These are phyloP conservation scores for Lanistes nyassanus DNA, from an alignment of 1,140 invertebrate genomes.

Conservation along the genomic window DNA sequence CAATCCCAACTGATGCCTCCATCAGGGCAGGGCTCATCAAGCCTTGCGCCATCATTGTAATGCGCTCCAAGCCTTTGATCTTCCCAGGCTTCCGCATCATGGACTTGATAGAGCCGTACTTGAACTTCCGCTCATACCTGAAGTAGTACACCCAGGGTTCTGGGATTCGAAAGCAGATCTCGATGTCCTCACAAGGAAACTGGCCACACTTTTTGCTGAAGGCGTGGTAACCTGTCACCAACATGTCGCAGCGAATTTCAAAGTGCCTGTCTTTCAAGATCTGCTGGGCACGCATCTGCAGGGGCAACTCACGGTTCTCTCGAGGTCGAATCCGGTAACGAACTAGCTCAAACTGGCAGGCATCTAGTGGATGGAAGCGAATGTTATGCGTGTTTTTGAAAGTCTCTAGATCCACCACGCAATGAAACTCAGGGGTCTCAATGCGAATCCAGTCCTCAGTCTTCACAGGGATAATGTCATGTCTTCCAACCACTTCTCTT, in stretches of 20 bases:
- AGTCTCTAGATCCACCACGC: constrained; percentile 90
- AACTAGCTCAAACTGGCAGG: constrained; percentile 89
- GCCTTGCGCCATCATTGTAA: constrained; percentile 78
- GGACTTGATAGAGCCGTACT: constrained; percentile 98
- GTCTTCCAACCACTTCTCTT: constrained; percentile 97
- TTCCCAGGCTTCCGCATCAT: constrained; percentile 83
- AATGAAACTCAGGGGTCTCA: constrained; percentile 94
- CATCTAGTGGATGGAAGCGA: constrained; percentile 98
- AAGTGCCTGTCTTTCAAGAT: constrained; percentile 72
- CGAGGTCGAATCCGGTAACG: constrained; percentile 95
- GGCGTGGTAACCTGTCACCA: constrained; percentile 96
- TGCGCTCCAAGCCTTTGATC: constrained; percentile 69
- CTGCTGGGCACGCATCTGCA: constrained; percentile 81
- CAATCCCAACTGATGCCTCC: constrained; percentile 96
- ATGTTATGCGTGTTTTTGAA: constrained; percentile 92
- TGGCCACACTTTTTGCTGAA: constrained; percentile 90
- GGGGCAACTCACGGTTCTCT: constrained; percentile 94
- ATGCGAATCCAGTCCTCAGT: constrained; percentile 99
- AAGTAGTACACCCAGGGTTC: constrained; percentile 99
- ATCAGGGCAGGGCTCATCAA: constrained; percentile 92
- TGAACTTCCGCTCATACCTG: constrained; percentile 96
- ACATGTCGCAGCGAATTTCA: constrained; percentile 90
- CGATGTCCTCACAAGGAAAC: constrained; percentile 86
- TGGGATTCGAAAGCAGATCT: constrained; percentile 96
- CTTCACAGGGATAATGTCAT: constrained; percentile 98